Evolutionary conservation across 2,113 vertebrate genomes (phyloP), one percentile per base, ranked within the genome.

Genomic region (Poecilia latipinna): DNA sequence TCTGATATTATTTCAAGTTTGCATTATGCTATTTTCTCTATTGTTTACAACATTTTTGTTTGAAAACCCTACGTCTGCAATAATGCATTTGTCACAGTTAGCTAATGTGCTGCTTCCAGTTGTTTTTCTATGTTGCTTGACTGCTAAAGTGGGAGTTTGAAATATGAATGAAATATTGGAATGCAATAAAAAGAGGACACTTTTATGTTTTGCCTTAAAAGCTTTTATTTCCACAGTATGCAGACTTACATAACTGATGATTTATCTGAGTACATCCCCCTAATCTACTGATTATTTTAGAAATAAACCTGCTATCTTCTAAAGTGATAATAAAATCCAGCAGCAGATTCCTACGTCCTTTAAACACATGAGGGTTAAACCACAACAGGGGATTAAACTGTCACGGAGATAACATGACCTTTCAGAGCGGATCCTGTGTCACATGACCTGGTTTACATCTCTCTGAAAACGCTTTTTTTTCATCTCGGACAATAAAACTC

Each of bases 401-500:
- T 75, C 67, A 65, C 29, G 33, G 67, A 19, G 48, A n/a, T 29
- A 39, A 75, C 15, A 61, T 44, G 65, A 87, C 71, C 37, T 68
- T n/a, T 26, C 65, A 77, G 29, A 77, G 51, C n/a, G 29, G 42
- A 51, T 81, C 65, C 54, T 7, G 29, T 48, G 37, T 63, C 28
- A 63, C 64, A 61, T 32, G 28, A 42, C 61, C 1, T 60, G 48
- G 22, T 51, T 51, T n/a, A 65, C 61, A 31, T 64, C 61, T 60
- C 44, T 74, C 19, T 65, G 22, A 51, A 66, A 61, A 15, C 22
- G 8, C 68, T 61, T 78, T 85, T 68, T 71, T 37, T 61, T 72
- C 72, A 8, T 10, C n/a, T 29, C 42, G 3, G 12, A 44, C 82
- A 44, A 78, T 78, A 60, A 83, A 81, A 35, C 13, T 57, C 74